phyloP scores from a whole-genome alignment of 2,797 vertebrate genomes.

The Enoplosus armatus region DNA sequence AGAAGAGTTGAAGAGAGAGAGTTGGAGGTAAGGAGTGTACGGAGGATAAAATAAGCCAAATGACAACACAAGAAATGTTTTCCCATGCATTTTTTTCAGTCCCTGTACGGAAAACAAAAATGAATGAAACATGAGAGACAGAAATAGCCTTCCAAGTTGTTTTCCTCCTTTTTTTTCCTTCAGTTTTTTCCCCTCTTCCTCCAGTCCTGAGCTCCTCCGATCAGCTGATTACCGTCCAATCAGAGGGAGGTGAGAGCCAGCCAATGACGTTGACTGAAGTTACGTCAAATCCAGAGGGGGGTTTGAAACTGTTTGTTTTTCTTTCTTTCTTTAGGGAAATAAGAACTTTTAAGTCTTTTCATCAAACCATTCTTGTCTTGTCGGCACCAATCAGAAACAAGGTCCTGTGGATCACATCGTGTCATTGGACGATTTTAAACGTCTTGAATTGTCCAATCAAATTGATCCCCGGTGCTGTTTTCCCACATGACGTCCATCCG shows the following conservation, averaged over 20 bases:
- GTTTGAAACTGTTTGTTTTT: neutral
- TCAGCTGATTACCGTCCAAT: slow-evolving; percentile 56
- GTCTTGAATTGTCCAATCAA: slow-evolving; percentile 19
- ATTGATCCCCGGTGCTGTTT: neutral
- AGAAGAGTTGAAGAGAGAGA: neutral
- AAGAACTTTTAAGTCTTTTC: neutral
- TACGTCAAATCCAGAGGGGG: slow-evolving; percentile 11
- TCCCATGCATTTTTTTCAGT: slow-evolving; percentile 77
- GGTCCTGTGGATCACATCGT: neutral
- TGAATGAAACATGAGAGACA: slow-evolving; percentile 53
- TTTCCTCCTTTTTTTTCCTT: slow-evolving; percentile 41
- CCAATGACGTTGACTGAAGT: slow-evolving; percentile 10
- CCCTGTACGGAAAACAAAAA: slow-evolving; percentile 65
- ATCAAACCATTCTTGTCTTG: neutral
- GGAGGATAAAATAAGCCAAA: slow-evolving; percentile 61
- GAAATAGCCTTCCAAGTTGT: slow-evolving; percentile 56
- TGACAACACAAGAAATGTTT: slow-evolving; percentile 60
- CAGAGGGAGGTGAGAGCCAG: slow-evolving; percentile 34
- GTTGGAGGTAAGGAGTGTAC: slow-evolving; percentile 31
- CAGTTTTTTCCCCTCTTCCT: slow-evolving; percentile 11
- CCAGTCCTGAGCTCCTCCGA: slow-evolving; percentile 52
- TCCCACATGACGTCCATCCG: neutral
- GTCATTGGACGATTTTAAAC: slow-evolving; percentile 12
- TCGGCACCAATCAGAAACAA: neutral
- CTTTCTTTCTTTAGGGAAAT: neutral